These are phyloP conservation scores for Lates calcarifer DNA, from an alignment of 2,113 vertebrate species.

Conservation along the genomic window DNA sequence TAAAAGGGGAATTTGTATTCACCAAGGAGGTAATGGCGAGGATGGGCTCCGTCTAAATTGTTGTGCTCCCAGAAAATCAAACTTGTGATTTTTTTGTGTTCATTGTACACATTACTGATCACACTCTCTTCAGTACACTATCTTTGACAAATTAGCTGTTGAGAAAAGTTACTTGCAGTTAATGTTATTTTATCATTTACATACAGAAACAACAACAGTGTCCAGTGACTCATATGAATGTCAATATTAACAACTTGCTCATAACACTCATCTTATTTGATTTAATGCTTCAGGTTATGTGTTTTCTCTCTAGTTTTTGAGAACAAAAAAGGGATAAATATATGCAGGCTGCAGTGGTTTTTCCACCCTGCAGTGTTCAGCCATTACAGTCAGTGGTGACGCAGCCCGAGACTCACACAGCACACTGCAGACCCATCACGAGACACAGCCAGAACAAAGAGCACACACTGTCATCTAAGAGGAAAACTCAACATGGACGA, in stretches of 20 bases:
- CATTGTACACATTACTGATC: constrained; percentile 16
- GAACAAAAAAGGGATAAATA: constrained; percentile 39
- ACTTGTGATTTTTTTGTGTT: constrained; percentile 29
- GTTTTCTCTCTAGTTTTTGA: background rate
- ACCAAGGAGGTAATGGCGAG: constrained; percentile 30
- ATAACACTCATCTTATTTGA: background rate
- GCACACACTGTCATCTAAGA: constrained; percentile 58
- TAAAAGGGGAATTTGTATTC: constrained; percentile 65
- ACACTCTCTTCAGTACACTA: background rate
- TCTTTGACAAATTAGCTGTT: background rate
- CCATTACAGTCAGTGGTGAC: constrained; percentile 76
- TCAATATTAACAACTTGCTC: background rate
- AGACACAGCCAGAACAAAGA: constrained; percentile 78
- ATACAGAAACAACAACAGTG: background rate
- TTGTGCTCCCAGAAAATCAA: constrained; percentile 33
- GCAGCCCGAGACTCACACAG: constrained; percentile 73
- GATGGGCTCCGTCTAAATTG: constrained; percentile 20
- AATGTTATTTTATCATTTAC: background rate
- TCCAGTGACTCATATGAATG: background rate
- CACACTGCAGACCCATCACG: constrained; percentile 77
- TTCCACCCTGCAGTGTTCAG: constrained; percentile 72
- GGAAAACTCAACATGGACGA: constrained; percentile 46
- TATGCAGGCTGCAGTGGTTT: constrained; percentile 62
- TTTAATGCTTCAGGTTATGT: background rate
- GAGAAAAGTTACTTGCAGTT: constrained; percentile 1